Percentiles rank a stretch among this genome's conserved stretches.
Evolutionary conservation across 2,888 invertebrate species (phyloP).

Genomic region (Trissoscelio sp.): DNA sequence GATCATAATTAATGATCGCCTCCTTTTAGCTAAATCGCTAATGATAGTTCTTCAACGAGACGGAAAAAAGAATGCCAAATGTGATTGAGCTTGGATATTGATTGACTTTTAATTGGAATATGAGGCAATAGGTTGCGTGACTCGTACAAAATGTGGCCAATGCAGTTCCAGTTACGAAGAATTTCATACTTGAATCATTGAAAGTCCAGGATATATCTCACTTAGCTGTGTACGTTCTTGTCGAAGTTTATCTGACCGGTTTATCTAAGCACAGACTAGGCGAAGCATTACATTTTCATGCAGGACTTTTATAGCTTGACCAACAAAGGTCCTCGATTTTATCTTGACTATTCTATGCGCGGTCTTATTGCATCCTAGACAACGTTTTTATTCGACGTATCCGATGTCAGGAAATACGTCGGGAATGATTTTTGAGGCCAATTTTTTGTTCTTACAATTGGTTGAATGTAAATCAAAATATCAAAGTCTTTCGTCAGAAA

Average conservation of each 20-base stretch:
- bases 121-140: conserved; percentile 6
- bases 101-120: conserved; percentile 28
- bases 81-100: conserved; percentile 7
- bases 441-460: background rate
- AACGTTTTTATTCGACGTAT: conserved; percentile 14
- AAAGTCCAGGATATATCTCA: conserved; percentile 45
- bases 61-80: conserved; percentile 10
- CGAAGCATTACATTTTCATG: conserved; percentile 62
- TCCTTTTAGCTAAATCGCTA: conserved; percentile 26
- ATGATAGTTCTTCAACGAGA: conserved; percentile 5
- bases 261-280: conserved; percentile 58
- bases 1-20: conserved; percentile 47
- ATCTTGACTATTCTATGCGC: conserved; percentile 35
- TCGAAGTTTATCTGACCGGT: conserved; percentile 44
- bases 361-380: conserved; percentile 44
- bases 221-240: conserved; percentile 33
- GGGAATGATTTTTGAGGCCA: background rate
- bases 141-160: background rate
- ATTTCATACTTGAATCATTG: conserved; percentile 34
- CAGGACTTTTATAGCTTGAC: conserved; percentile 43
- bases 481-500: too few species aligned
- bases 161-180: conserved; percentile 11
- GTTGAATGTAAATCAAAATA: conserved; percentile 4
- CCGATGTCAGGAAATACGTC: background rate
- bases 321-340: conserved; percentile 55